These are phyloP conservation scores for Onychomys arenicola DNA, from an alignment of 2,797 vertebrate genomes.

Conservation along the genomic window DNA sequence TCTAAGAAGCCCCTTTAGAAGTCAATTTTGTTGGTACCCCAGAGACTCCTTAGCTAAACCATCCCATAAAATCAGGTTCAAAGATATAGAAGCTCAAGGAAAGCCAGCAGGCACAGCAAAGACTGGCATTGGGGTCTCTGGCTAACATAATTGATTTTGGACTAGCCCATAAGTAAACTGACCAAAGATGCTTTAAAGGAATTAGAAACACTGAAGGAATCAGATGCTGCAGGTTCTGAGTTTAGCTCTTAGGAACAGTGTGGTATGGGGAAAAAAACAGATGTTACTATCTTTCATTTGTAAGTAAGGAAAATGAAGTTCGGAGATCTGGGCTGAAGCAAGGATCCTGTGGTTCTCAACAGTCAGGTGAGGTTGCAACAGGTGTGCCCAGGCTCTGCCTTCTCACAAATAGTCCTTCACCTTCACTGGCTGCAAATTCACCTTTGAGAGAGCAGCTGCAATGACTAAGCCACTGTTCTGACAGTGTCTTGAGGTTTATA, in stretches of 20 bases:
- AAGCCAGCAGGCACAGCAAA: neutral
- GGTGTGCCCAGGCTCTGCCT: neutral
- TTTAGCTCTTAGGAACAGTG: neutral
- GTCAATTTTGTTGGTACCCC: neutral
- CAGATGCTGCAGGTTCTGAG: accelerated
- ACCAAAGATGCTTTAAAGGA: neutral
- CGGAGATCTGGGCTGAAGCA: neutral
- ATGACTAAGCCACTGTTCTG: accelerated
- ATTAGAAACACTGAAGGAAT: neutral
- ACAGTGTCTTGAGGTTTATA: neutral
- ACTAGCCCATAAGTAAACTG: neutral
- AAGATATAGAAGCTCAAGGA: neutral
- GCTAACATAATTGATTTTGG: accelerated
- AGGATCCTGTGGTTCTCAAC: neutral
- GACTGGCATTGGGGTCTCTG: neutral
- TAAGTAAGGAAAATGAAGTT: neutral
- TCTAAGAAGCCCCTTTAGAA: neutral
- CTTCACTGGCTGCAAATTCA: neutral
- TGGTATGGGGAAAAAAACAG: no score
- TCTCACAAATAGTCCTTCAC: neutral
- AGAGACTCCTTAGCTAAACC: neutral
- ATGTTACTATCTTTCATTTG: neutral
- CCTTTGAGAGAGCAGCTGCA: neutral
- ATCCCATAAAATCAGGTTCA: neutral
- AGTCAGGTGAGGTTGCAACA: neutral